These are phyloP conservation scores for Polyommatus iphigenia DNA, from an alignment of 2,888 invertebrate species.

Conservation along the genomic window DNA sequence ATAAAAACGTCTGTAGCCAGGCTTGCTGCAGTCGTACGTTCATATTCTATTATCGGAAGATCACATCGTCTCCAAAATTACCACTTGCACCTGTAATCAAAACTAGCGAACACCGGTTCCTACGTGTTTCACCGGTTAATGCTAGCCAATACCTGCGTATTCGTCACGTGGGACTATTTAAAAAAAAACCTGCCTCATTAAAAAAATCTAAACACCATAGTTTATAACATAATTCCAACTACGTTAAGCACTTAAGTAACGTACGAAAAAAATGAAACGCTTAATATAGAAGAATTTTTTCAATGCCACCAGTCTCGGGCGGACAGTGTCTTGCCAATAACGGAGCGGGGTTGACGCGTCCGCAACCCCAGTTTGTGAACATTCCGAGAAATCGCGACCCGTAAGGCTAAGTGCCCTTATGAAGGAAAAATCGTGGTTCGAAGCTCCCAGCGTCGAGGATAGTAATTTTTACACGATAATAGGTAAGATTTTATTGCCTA, in stretches of 20 bases:
- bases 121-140: neutral
- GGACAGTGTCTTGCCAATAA: slow-evolving; percentile 62
- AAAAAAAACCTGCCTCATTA: neutral
- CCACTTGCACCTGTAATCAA: neutral
- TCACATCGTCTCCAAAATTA: neutral
- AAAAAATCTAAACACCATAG: neutral
- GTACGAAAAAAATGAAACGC: neutral
- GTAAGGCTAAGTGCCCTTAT: slow-evolving; percentile 61
- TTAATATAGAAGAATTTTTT: slow-evolving; percentile 41
- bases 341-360: slow-evolving; percentile 54
- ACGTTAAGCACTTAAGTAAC: neutral
- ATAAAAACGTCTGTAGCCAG: neutral
- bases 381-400: slow-evolving; percentile 48
- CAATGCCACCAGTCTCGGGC: slow-evolving; percentile 62
- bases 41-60: slow-evolving; percentile 12
- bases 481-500: slow-evolving; percentile 46
- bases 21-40: neutral
- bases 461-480: slow-evolving; percentile 72
- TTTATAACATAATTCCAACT: neutral
- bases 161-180: neutral
- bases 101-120: neutral
- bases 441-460: slow-evolving; percentile 59
- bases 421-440: slow-evolving; percentile 61
- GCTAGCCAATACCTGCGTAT: neutral
- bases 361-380: slow-evolving; percentile 53